Evolutionary conservation across 2,888 invertebrate species (phyloP), one percentile per base, ranked within the genome.

Genomic region (Cacoxenus indagator): DNA sequence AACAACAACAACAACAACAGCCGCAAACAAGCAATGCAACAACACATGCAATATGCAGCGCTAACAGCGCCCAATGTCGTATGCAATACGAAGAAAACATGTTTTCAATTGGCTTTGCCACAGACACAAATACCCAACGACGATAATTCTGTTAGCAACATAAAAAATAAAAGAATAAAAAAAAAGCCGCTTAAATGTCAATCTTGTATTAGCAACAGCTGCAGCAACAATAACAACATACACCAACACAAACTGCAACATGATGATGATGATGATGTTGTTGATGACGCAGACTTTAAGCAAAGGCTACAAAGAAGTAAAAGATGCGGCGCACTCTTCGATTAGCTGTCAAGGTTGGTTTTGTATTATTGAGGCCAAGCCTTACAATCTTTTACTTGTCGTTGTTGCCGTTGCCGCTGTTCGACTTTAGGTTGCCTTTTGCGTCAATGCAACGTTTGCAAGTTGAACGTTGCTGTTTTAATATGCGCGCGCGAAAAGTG

Each of bases 101-200:
- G 55, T 55, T 55, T 55, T 8, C 55, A 27, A 55, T 55, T 27
- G 55, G 55, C 55, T 55, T 43, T 55, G 55, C 55, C 24, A 55
- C 55, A 55, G n/a, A n/a, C n/a, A n/a, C n/a, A n/a, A n/a, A n/a
- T n/a, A n/a, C n/a, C n/a, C n/a, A n/a, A n/a, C 26, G 22, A 22
- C 26, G 27, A 55, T 26, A 55, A 55, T 55, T 55, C 14, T 55
- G 55, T 26, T 55, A 26, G 55, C 55, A 46, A n/a, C n/a, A n/a
- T n/a, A n/a, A n/a, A n/a, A n/a, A n/a, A n/a, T n/a, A n/a, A n/a
- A n/a, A n/a, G n/a, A n/a, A n/a, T n/a, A n/a, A n/a, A n/a, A n/a
- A n/a, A 64, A 64, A 46, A 48, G 48, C 64, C 64, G 64, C 48
- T 64, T 64, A 48, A 64, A 64, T 64, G 64, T 48, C 64, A 64